phyloP scores from a whole-genome alignment of 2,113 vertebrate genomes.

The Pedionomus torquatus region DNA sequence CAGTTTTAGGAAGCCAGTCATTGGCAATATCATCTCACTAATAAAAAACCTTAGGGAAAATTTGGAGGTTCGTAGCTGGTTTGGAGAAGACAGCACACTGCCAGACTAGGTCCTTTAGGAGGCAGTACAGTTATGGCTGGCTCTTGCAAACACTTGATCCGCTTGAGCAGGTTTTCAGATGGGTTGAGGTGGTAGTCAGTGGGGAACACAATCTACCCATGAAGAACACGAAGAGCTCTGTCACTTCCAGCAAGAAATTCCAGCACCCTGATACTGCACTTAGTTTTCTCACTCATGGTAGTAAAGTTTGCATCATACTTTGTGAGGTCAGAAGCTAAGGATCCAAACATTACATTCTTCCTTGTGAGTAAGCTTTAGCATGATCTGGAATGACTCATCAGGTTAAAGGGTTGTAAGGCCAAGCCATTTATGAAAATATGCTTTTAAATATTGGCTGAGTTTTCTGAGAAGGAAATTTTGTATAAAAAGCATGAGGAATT shows the following conservation, averaged over 20 bases:
- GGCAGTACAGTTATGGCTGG: not conserved
- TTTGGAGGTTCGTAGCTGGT: not conserved
- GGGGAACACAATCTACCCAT: not conserved
- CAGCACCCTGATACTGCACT: not conserved
- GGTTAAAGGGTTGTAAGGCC: not conserved
- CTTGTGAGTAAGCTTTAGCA: conserved; percentile 46
- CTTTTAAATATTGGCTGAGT: not conserved
- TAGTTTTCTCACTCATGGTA: not conserved
- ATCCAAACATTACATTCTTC: conserved; percentile 35
- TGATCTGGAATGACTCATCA: conserved; percentile 37
- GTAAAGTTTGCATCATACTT: conserved; percentile 12
- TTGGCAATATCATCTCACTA: not conserved
- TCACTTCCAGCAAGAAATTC: conserved; percentile 14
- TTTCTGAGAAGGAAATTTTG: not conserved
- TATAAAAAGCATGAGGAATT: not conserved
- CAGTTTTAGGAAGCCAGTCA: not conserved
- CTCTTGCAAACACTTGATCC: not conserved
- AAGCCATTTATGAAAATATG: not conserved
- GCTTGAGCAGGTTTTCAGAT: not conserved
- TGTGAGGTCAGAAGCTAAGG: conserved; percentile 29
- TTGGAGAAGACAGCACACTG: not conserved
- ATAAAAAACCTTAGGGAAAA: not conserved
- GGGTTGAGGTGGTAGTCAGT: not conserved
- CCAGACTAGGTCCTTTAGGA: not conserved
- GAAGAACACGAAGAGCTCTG: not conserved